Conservation (phyloP, 2,113 vertebrate genomes). For the Seriola quinqueradiata region DNA sequence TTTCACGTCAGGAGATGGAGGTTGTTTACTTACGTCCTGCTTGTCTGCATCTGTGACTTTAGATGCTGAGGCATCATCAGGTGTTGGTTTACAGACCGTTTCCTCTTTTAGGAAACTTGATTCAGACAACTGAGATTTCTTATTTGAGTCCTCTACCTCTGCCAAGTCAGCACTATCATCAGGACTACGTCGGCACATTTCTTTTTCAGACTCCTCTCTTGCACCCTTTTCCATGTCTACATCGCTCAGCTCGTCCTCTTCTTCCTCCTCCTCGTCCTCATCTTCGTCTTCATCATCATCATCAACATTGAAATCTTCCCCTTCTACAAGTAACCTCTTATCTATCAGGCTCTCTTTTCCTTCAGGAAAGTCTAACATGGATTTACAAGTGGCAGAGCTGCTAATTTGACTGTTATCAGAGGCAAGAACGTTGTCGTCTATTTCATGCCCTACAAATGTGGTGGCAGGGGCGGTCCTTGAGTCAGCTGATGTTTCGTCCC, state of each 20-base stretch:
- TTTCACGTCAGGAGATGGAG: constrained; percentile 44
- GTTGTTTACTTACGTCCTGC: constrained; percentile 30
- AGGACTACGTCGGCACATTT: constrained; percentile 74
- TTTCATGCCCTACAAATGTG: constrained; percentile 52
- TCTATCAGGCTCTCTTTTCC: constrained; percentile 78
- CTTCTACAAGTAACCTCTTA: constrained; percentile 80
- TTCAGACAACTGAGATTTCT: constrained; percentile 52
- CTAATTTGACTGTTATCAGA: constrained; percentile 76
- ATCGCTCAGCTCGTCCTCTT: constrained; percentile 87
- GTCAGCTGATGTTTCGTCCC: constrained; percentile 51
- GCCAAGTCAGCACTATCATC: constrained; percentile 55
- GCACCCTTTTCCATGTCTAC: constrained; percentile 95
- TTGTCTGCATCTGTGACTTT: constrained; percentile 27
- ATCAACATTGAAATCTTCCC: constrained; percentile 79
- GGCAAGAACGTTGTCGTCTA: constrained; percentile 83
- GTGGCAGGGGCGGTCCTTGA: constrained; percentile 29
- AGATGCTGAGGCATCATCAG: constrained; percentile 38
- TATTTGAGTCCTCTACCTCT: constrained; percentile 70
- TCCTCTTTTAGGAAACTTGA: constrained; percentile 40
- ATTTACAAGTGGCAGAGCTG: constrained; percentile 63
- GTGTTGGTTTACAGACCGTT: constrained; percentile 28
- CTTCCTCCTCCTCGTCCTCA: constrained; percentile 78
- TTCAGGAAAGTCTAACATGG: constrained; percentile 71
- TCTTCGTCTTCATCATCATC: constrained; percentile 79
- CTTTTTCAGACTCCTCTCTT: constrained; percentile 93